Percentiles rank a stretch among this genome's conserved stretches.
Conservation (phyloP, 2,797 vertebrate species). For the Poecile montanus region DNA sequence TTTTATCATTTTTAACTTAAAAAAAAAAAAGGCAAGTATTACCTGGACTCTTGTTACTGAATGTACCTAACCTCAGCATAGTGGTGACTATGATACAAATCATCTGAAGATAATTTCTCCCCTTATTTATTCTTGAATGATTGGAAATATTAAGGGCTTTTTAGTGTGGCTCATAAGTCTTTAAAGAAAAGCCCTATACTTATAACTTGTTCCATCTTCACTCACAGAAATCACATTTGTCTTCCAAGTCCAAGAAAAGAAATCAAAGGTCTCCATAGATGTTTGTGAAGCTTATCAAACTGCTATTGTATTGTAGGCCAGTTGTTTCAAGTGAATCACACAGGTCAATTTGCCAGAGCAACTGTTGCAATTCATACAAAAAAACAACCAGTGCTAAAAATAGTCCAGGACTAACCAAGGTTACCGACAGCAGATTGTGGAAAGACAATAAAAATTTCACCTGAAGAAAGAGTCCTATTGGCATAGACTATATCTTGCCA, state of each 20-base stretch:
- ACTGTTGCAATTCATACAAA: neutral
- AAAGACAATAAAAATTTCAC: neutral
- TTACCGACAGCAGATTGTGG: neutral
- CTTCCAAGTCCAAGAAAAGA: neutral
- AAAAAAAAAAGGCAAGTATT: neutral
- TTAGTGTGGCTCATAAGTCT: neutral
- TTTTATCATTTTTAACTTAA: neutral
- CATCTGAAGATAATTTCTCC: neutral
- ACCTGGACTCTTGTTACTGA: neutral
- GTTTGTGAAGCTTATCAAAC: neutral
- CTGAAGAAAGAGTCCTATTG: neutral
- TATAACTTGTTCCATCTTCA: neutral
- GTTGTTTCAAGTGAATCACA: neutral
- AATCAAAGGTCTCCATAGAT: neutral
- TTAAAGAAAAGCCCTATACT: neutral
- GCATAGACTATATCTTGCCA: fast-evolving
- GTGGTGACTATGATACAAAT: neutral
- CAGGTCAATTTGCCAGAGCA: neutral
- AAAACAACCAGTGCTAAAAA: neutral
- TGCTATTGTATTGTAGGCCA: neutral
- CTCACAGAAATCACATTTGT: neutral
- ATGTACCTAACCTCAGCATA: neutral
- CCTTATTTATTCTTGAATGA: neutral
- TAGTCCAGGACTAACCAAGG: neutral
- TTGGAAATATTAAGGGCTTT: neutral